Percentiles rank a stretch among this genome's conserved stretches.
These are phyloP conservation scores for Plectrocnemia conspersa DNA, from an alignment of 1,140 invertebrate species.

Conservation along the genomic window DNA sequence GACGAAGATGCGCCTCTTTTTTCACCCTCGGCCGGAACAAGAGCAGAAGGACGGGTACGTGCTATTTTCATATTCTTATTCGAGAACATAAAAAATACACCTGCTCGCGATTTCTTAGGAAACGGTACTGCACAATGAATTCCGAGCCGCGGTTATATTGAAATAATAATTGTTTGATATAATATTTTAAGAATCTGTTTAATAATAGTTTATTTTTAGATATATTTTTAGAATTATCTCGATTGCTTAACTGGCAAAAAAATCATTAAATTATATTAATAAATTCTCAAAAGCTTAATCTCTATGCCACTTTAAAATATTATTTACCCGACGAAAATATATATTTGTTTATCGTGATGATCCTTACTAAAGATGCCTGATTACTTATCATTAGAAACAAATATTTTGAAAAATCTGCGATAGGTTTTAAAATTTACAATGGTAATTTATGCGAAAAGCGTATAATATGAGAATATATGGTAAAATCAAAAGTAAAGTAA, in stretches of 20 bases:
- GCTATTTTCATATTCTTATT: no score
- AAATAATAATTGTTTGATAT: constrained; percentile 3
- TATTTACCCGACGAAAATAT: no score
- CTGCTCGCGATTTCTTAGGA: constrained; percentile 10
- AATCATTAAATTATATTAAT: no score
- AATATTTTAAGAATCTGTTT: neutral
- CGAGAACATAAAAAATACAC: no score
- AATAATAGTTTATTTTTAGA: neutral
- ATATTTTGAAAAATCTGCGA: no score
- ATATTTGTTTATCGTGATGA: no score
- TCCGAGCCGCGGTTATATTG: no score
- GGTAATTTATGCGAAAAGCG: neutral
- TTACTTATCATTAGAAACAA: no score
- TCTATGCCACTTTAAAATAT: no score
- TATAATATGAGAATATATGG: neutral
- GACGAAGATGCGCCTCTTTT: neutral
- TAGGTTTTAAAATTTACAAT: neutral
- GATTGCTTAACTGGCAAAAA: no score
- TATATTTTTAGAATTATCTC: neutral
- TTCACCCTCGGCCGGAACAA: neutral
- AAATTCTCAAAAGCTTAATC: no score
- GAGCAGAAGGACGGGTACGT: neutral
- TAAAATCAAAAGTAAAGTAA: neutral
- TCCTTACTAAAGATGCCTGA: no score
- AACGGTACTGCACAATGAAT: constrained; percentile 20